Evolutionary conservation across 2,888 invertebrate species (phyloP).

Genomic region (Ormyrus rosae): DNA sequence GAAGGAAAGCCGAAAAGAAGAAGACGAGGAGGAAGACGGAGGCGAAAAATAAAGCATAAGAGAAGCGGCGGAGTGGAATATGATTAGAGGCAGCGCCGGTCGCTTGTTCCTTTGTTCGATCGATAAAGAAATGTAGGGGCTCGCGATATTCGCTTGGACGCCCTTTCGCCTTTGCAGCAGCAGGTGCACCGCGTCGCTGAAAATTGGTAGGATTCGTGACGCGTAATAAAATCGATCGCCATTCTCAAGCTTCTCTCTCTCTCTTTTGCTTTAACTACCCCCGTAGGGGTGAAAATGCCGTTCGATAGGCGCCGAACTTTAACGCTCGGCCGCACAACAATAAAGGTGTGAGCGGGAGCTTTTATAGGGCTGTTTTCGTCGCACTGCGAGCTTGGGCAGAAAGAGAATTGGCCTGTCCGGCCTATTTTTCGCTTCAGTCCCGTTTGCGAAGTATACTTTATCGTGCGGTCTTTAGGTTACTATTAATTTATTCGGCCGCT

Average conservation of each 20-base stretch:
- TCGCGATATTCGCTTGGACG: constrained; percentile 44
- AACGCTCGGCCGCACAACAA: constrained; percentile 64
- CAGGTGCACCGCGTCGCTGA: constrained; percentile 55
- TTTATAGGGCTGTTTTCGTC: constrained; percentile 64
- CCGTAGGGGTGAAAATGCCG: constrained; percentile 56
- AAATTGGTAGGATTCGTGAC: constrained; percentile 61
- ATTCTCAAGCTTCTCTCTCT: constrained; percentile 43
- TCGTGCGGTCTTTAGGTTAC: constrained; percentile 5
- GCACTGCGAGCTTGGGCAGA: background rate
- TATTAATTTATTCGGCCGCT: constrained; percentile 39
- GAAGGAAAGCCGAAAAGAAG: constrained; percentile 25
- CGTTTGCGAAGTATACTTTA: constrained; percentile 1
- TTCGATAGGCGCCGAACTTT: constrained; percentile 63
- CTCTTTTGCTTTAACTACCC: constrained; percentile 42
- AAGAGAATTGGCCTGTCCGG: constrained; percentile 2
- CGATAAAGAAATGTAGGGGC: constrained; percentile 48
- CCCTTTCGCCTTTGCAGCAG: constrained; percentile 20
- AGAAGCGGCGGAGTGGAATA: constrained; percentile 47
- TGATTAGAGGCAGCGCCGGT: constrained; percentile 34
- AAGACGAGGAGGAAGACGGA: constrained; percentile 1
- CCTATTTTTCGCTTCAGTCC: background rate
- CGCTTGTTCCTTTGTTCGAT: constrained; percentile 15
- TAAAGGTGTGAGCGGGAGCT: constrained; percentile 58
- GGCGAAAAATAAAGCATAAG: constrained; percentile 37
- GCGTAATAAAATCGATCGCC: constrained; percentile 65